Conservation (phyloP, 1,140 invertebrate species). For the Dufourea novaeangliae region DNA sequence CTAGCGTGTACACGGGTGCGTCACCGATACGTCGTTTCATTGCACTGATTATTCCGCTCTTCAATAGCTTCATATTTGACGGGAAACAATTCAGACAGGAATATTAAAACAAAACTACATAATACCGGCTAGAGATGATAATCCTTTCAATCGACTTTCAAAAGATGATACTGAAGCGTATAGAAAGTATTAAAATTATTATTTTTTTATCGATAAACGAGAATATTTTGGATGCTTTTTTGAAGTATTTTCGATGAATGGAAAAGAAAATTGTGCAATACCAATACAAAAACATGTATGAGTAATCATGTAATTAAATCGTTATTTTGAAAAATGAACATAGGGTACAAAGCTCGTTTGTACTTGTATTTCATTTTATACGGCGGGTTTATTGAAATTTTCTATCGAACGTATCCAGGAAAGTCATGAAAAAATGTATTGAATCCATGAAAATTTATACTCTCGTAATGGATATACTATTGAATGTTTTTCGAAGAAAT, state of each 20-base stretch:
- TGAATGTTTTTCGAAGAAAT: not conserved
- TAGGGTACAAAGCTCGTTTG: too few relatives aligned
- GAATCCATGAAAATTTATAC: too few relatives aligned
- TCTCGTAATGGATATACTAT: too few relatives aligned
- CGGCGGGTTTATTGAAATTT: too few relatives aligned
- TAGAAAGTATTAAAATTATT: not conserved
- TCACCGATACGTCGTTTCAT: not conserved
- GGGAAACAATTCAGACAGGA: not conserved
- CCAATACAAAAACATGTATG: too few relatives aligned
- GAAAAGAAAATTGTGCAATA: not conserved
- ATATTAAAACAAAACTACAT: not conserved
- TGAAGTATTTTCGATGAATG: not conserved
- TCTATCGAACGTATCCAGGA: too few relatives aligned
- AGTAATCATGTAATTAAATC: too few relatives aligned
- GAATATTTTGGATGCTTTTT: not conserved
- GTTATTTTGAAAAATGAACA: not conserved
- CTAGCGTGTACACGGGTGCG: not conserved
- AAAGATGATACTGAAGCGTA: not conserved
- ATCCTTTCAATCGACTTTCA: not conserved
- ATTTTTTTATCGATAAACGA: not conserved
- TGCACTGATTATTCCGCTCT: not conserved
- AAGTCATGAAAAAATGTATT: not conserved
- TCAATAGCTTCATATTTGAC: conserved; percentile 17
- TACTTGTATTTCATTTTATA: too few relatives aligned
- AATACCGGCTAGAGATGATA: not conserved